Conservation (phyloP, 2,113 vertebrate genomes). For the Acanthochromis polyacanthus region DNA sequence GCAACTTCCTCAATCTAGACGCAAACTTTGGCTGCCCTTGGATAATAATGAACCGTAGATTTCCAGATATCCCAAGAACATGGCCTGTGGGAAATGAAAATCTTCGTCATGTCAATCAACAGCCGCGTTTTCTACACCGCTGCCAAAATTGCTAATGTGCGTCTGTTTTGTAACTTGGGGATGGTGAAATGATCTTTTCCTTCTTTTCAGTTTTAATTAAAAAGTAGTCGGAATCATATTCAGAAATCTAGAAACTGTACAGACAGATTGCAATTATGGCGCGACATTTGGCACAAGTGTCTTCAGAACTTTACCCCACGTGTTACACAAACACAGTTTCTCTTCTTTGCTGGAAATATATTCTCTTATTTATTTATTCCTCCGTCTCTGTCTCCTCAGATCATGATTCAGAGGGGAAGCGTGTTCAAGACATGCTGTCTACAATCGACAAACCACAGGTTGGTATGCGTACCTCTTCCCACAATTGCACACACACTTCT, state of each 20-base stretch:
- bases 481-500: background rate
- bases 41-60: constrained; percentile 17
- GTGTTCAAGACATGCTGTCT: constrained; percentile 95
- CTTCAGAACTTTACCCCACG: background rate
- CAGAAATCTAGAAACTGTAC: background rate
- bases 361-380: constrained; percentile 22
- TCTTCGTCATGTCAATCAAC: constrained; percentile 8
- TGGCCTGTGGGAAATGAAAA: constrained; percentile 21
- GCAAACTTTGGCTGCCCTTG: constrained; percentile 30
- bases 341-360: background rate
- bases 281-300: background rate
- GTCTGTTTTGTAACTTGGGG: constrained; percentile 35
- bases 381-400: constrained; percentile 82
- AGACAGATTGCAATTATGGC: background rate
- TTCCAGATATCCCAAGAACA: constrained; percentile 29
- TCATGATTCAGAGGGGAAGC: constrained; percentile 95
- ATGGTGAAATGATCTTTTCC: background rate
- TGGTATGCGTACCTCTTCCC: constrained; percentile 71
- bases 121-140: background rate
- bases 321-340: background rate
- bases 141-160: constrained; percentile 16
- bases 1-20: background rate
- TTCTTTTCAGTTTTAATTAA: background rate
- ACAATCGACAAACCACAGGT: constrained; percentile 98
- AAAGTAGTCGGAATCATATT: background rate